Conservation (phyloP, 2,888 invertebrate genomes). For the Brassicogethes aeneus region DNA sequence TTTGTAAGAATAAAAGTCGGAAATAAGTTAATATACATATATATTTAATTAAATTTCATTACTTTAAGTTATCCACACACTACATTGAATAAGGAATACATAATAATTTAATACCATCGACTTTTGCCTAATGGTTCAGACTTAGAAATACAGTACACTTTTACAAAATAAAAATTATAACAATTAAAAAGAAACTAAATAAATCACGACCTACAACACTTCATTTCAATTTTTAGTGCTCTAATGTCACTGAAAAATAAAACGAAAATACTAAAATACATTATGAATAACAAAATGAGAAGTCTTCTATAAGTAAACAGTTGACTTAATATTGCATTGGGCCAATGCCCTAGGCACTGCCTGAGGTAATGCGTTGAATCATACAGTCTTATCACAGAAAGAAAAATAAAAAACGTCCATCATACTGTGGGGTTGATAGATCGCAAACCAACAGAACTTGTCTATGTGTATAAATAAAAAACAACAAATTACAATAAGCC, state of each 20-base stretch:
- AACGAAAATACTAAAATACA: slow-evolving; percentile 16
- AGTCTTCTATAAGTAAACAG: slow-evolving; percentile 11
- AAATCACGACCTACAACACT: slow-evolving; percentile 28
- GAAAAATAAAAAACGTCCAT: slow-evolving; percentile 25
- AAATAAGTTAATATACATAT: slow-evolving; percentile 10
- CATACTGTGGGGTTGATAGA: no score
- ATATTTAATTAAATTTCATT: slow-evolving; percentile 11
- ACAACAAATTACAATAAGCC: not conserved
- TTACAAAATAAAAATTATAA: slow-evolving; percentile 27
- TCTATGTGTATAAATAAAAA: not conserved
- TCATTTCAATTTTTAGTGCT: no score
- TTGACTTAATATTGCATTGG: slow-evolving; percentile 33
- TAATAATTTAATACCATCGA: slow-evolving; percentile 34
- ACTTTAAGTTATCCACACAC: slow-evolving; percentile 12
- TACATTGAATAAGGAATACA: slow-evolving; percentile 35
- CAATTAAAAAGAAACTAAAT: slow-evolving; percentile 25
- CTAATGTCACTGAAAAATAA: slow-evolving; percentile 19
- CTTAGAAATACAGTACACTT: slow-evolving; percentile 38
- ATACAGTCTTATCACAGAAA: slow-evolving; percentile 40
- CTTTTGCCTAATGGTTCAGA: slow-evolving; percentile 32
- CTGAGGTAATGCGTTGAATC: slow-evolving; percentile 40
- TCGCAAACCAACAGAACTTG: no score
- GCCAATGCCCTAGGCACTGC: slow-evolving; percentile 39
- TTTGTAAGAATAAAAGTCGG: not conserved
- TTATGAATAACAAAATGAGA: slow-evolving; percentile 10